Evolutionary conservation across 2,797 vertebrate genomes (phyloP), one percentile per base, ranked within the genome.

Genomic region (Telmatherina bonti): DNA sequence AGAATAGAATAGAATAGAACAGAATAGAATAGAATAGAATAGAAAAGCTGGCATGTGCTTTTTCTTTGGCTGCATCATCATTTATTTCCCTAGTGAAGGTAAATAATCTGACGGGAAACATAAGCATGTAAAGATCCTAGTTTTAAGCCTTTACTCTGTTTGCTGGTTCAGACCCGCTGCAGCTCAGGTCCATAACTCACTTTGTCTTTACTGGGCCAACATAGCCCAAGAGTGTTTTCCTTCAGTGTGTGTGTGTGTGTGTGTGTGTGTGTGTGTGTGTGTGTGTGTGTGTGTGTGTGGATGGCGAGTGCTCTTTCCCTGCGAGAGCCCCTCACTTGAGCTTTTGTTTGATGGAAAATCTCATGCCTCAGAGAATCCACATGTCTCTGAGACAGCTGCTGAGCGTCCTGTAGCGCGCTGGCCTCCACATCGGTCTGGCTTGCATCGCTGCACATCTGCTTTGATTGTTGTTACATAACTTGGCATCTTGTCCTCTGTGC

Each of bases 341-440:
- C 85, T 81, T 90, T 90, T 89, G 89, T 92, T 88, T 91, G 89
- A 91, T 94, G 93, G 94, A 94, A 94, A 94, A 87, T 92, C 85
- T 93, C 90, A 86, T 94, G 88, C 90, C 90, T 93, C 89, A 85
- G 84, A 93, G 88, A 86, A 84, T 91, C 88, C 88, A 90, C 92
- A 89, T 91, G 91, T 92, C 88, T 91, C 59, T 20, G 87, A 90
- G 90, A 90, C 91, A 94, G 93, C 93, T 93, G 93, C 82, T 76
- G 84, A 87, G 87, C 83, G 87, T 93, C 91, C 90, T 91, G 91
- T 78, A 89, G 87, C 85, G 80, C 81, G 51, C 84, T 89, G 90
- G 85, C 83, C 89, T 92, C 91, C 87, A 80, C 89, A 89, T 87
- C 82, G 76, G 76, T 90, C 92, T 93, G 93, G 92, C 90, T 90